These are phyloP conservation scores for Poeciliopsis gracilis DNA, from an alignment of 2,797 vertebrate genomes.

Conservation along the genomic window DNA sequence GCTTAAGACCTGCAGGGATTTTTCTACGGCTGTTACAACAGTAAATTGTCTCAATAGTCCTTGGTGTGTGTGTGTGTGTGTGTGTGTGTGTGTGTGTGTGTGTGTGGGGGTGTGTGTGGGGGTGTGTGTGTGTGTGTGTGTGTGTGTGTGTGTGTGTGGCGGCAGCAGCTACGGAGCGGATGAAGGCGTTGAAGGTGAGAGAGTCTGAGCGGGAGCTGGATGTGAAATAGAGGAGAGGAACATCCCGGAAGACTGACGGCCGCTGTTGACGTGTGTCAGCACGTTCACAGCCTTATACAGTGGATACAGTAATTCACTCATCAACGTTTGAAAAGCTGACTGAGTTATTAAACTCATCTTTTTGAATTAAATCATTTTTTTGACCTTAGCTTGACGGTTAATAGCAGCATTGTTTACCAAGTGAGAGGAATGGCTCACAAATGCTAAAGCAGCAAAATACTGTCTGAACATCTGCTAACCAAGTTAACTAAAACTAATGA, in stretches of 20 bases:
- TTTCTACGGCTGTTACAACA: not conserved
- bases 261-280: constrained; percentile 23
- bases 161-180: constrained; percentile 3
- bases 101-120: not conserved
- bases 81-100: not conserved
- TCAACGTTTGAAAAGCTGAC: constrained; percentile 20
- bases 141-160: not conserved
- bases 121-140: not conserved
- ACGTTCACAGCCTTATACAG: not conserved
- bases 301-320: constrained; percentile 26
- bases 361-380: constrained; percentile 20
- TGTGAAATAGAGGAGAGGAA: not conserved
- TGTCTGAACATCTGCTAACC: constrained; percentile 1
- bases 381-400: constrained; percentile 28
- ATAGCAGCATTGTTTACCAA: constrained; percentile 31
- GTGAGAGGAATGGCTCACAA: constrained; percentile 15
- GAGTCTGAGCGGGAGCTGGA: not conserved
- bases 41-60: constrained; percentile 40
- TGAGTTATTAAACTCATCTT: constrained; percentile 18
- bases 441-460: constrained; percentile 9
- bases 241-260: constrained; percentile 16
- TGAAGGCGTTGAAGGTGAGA: not conserved
- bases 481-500: too few species aligned
- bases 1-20: constrained; percentile 6
- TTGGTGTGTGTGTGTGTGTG: not conserved